Evolutionary conservation across 2,113 vertebrate genomes (phyloP), one percentile per base, ranked within the genome.

Genomic region (Dicrurus megarhynchus): DNA sequence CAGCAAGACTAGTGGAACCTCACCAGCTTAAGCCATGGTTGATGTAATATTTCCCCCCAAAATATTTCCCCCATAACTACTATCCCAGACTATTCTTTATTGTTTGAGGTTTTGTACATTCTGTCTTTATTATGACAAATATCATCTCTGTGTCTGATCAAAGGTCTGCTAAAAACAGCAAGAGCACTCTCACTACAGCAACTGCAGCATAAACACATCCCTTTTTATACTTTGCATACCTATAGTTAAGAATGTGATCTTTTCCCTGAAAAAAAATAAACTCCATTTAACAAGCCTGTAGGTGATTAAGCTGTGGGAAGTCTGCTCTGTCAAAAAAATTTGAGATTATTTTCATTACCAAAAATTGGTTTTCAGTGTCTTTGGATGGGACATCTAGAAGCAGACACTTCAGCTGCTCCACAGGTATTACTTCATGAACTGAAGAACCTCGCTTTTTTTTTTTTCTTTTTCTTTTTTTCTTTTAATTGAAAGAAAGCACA

Each of bases 391-490:
- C 2, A 65, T 7, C 13, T 33, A 28, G 12, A 73, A 57, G 17
- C 5, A 57, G 32, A 33, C 12, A 44, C 21, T 81, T 50, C 44
- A 50, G 5, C 44, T 37, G 8, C 18, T 33, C 18, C 37, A 57
- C 12, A 57, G 44, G 18, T 50, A 33, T 33, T 57, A 11, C 9
- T 81, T 37, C 10, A 33, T 26, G 23, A 44, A 13, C 27, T 42
- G 35, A 80, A 81, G 52, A 23, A 19, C 3, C 5, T 50, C 32
- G 11, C 0, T 8, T 6, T 9, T 16, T 23, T 16, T 16, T n/a
- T 20, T 24, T 4, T 5, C 2, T 21, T 16, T 39, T 18, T 5
- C 0, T 46, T 64, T n/a, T 47, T 2, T 24, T 32, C 5, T 35
- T 63, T 80, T 16, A 49, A 64, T 56, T 64, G 18, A 42, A 80